A percentile compares a stretch with the other conserved stretches of the same genome.
These are phyloP conservation scores for Epizoanthus illoricatus DNA, from an alignment of 92 coral and sea anemone species.

Conservation along the genomic window DNA sequence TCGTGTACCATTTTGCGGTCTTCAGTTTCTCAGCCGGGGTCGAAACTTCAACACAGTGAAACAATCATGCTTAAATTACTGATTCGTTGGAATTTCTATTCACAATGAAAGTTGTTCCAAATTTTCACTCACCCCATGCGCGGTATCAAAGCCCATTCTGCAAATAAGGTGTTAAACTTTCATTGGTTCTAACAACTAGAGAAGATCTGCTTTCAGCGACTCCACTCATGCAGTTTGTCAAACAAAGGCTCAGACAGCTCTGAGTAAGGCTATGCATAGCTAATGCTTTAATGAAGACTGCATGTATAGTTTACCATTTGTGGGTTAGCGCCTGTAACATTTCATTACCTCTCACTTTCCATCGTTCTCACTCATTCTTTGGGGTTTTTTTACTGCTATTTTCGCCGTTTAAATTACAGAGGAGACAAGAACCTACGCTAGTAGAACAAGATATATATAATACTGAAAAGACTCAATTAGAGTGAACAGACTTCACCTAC, in stretches of 20 bases:
- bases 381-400: too few species aligned
- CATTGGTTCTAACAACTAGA: neutral
- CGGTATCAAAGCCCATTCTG: neutral
- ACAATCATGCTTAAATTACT: neutral
- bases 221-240: neutral
- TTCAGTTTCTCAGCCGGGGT: neutral
- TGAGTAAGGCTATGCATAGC: constrained; percentile 3
- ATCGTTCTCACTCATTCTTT: too few species aligned
- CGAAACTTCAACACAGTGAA: neutral
- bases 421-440: too few species aligned
- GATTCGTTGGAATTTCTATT: neutral
- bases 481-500: too few species aligned
- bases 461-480: too few species aligned
- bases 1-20: constrained; percentile 9
- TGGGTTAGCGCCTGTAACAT: neutral
- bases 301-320: neutral
- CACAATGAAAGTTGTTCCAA: neutral
- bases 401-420: too few species aligned
- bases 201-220: neutral
- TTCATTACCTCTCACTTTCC: neutral
- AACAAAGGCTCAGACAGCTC: neutral
- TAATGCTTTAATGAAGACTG: constrained; percentile 12
- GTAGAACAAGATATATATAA: too few species aligned
- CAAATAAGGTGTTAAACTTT: neutral
- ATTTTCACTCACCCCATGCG: neutral